Conservation (phyloP, 2,888 invertebrate genomes). For the Sphaerophoria taeniata region DNA sequence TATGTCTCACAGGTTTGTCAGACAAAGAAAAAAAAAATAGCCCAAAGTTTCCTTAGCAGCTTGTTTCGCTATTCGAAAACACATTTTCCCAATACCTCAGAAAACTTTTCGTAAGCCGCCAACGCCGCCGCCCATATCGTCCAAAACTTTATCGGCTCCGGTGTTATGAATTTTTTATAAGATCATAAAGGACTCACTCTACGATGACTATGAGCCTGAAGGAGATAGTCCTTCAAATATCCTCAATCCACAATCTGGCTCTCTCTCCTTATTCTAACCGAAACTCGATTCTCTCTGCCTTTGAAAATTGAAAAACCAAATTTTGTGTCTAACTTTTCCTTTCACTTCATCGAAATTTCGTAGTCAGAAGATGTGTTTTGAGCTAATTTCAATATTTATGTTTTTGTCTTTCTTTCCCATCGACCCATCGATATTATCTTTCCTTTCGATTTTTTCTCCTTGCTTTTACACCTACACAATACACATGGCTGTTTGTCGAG, state of each 20-base stretch:
- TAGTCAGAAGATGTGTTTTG: conserved; percentile 44
- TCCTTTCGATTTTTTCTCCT: conserved; percentile 1
- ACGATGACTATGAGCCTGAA: background rate
- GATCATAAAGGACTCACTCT: conserved; percentile 19
- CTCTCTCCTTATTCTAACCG: background rate
- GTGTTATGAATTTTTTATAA: conserved; percentile 59
- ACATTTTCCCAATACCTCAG: background rate
- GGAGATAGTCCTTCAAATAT: conserved; percentile 1
- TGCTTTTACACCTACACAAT: conserved; percentile 1
- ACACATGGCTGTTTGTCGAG: background rate
- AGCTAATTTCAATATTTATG: conserved; percentile 72
- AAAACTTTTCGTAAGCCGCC: conserved; percentile 2
- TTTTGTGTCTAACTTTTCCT: conserved; percentile 37
- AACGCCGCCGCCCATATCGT: background rate
- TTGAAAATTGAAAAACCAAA: conserved; percentile 26
- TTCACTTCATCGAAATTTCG: conserved; percentile 64
- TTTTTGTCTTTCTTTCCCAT: conserved; percentile 36
- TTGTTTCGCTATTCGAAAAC: conserved; percentile 33
- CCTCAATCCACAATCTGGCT: conserved; percentile 10
- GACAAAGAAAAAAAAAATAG: no score
- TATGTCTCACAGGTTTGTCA: no score
- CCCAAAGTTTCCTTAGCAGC: conserved; percentile 8
- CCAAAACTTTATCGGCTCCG: conserved; percentile 39
- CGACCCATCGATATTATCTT: conserved; percentile 17
- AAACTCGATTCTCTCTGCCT: conserved; percentile 4